These are phyloP conservation scores for Microcebus griseorufus DNA, from an alignment of 2,113 vertebrate species.

Conservation along the genomic window DNA sequence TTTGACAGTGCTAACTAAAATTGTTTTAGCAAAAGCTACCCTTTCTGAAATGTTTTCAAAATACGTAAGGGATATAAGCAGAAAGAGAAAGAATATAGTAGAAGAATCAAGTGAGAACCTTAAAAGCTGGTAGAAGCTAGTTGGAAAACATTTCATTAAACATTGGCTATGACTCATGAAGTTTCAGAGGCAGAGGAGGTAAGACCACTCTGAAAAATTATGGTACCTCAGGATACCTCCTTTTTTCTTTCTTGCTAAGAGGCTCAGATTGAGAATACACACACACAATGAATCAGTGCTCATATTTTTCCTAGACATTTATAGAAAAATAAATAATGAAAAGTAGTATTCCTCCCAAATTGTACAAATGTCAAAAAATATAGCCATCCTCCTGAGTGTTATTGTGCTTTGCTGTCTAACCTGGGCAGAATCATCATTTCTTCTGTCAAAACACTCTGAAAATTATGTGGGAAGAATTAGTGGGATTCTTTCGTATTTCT, in stretches of 20 bases:
- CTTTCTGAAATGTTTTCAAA: slow-evolving; percentile 39
- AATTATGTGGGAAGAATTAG: slow-evolving; percentile 72
- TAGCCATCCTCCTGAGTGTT: slow-evolving; percentile 75
- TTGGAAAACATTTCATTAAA: slow-evolving; percentile 56
- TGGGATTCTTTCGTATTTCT: slow-evolving; percentile 46
- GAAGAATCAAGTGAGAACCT: slow-evolving; percentile 14
- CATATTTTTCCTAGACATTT: slow-evolving; percentile 72
- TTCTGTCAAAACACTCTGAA: slow-evolving; percentile 76
- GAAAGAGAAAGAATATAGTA: background rate
- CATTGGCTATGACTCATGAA: background rate
- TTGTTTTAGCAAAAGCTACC: background rate
- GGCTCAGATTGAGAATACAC: slow-evolving; percentile 36
- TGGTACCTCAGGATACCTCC: background rate
- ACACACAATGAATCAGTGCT: slow-evolving; percentile 14
- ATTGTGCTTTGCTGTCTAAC: slow-evolving; percentile 78
- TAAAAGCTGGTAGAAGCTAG: slow-evolving; percentile 6
- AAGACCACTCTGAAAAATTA: slow-evolving; percentile 43
- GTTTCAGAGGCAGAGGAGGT: background rate
- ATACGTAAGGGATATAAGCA: background rate
- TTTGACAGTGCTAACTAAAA: background rate
- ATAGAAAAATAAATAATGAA: slow-evolving; percentile 75
- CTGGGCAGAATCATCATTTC: slow-evolving; percentile 57
- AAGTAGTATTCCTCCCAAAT: slow-evolving; percentile 67
- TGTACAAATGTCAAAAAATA: slow-evolving; percentile 80
- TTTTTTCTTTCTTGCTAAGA: slow-evolving; percentile 53